Conservation (phyloP, 2,797 vertebrate species). For the Trematomus bernacchii region DNA sequence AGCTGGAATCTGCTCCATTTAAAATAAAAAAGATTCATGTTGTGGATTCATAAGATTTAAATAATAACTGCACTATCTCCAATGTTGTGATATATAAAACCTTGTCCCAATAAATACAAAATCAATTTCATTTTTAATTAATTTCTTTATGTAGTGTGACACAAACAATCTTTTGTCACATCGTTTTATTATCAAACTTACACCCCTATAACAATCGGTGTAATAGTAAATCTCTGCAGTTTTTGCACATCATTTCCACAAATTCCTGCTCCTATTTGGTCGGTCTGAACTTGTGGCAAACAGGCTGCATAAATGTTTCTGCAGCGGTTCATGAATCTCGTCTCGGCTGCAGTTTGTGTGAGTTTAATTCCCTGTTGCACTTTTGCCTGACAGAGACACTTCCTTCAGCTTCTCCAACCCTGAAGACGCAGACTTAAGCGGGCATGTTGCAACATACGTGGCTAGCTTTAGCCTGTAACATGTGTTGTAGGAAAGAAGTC, state of each 20-base stretch:
- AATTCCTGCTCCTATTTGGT: slow-evolving; percentile 15
- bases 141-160: slow-evolving; percentile 34
- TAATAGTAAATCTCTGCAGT: slow-evolving; percentile 18
- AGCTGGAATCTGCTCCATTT: too few relatives aligned
- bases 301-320: slow-evolving; percentile 29
- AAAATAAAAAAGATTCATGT: too few relatives aligned
- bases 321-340: slow-evolving; percentile 28
- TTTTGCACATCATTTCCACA: slow-evolving; percentile 36
- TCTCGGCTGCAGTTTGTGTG: slow-evolving; percentile 36
- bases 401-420: slow-evolving; percentile 50
- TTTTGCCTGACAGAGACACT: slow-evolving; percentile 47
- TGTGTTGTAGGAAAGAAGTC: slow-evolving; percentile 41
- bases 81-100: slow-evolving; percentile 19
- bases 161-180: slow-evolving; percentile 32
- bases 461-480: slow-evolving; percentile 43
- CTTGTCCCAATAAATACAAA: neutral
- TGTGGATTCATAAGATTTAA: too few relatives aligned
- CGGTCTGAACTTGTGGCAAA: slow-evolving; percentile 9
- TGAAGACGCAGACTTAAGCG: slow-evolving; percentile 51
- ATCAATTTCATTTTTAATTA: neutral
- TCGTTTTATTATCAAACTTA: slow-evolving; percentile 14
- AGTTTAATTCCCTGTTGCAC: slow-evolving; percentile 51
- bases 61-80: slow-evolving; percentile 3
- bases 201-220: slow-evolving; percentile 1
- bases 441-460: slow-evolving; percentile 44